Conservation (phyloP, 2,888 invertebrate species). For the Dasysyrphus tricinctus region DNA sequence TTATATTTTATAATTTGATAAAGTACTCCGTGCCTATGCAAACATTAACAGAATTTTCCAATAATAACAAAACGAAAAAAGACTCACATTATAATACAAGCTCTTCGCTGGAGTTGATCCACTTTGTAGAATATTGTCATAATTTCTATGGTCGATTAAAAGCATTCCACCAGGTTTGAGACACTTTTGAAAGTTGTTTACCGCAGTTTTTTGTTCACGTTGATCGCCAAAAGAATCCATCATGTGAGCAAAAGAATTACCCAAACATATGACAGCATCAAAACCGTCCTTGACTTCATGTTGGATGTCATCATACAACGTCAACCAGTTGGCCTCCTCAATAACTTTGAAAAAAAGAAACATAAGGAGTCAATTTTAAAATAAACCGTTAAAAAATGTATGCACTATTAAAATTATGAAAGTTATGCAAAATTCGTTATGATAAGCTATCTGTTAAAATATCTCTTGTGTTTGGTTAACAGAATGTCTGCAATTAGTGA, state of each 20-base stretch:
- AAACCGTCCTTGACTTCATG: constrained; percentile 87
- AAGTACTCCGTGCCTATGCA: no score
- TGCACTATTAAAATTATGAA: no score
- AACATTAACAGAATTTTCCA: constrained; percentile 1
- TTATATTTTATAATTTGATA: no score
- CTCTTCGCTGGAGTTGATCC: constrained; percentile 92
- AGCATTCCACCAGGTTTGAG: constrained; percentile 93
- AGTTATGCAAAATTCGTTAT: no score
- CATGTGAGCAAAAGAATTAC: constrained; percentile 96
- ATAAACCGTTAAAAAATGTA: no score
- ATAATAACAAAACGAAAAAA: not conserved
- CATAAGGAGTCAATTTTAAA: not conserved
- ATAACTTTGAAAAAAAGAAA: constrained; percentile 88
- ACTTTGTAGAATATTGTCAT: constrained; percentile 90
- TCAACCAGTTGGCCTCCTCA: constrained; percentile 96
- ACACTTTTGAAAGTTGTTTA: constrained; percentile 91
- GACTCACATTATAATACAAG: constrained; percentile 94
- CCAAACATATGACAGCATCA: constrained; percentile 95
- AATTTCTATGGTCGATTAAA: constrained; percentile 95
- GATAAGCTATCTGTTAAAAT: no score
- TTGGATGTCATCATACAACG: constrained; percentile 89
- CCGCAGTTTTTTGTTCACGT: constrained; percentile 90
- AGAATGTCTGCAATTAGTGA: no score
- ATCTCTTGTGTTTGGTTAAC: no score
- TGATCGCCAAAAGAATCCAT: constrained; percentile 92